Percentiles rank a stretch among this genome's conserved stretches.
These are phyloP conservation scores for Apamea monoglypha DNA, from an alignment of 2,888 invertebrate species.

Conservation along the genomic window DNA sequence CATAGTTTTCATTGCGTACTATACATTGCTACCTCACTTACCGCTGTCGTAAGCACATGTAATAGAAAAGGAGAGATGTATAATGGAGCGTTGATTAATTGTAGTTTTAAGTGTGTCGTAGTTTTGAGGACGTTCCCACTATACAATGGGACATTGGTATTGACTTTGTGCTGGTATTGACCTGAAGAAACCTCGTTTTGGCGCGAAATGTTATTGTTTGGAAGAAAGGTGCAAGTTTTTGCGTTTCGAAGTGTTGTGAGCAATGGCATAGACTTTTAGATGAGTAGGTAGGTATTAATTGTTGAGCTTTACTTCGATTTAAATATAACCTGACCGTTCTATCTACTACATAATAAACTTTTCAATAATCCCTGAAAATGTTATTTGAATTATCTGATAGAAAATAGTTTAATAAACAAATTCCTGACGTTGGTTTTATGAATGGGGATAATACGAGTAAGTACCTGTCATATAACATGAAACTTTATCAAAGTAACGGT, in stretches of 20 bases:
- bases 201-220: conserved; percentile 43
- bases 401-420: not conserved
- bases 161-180: conserved; percentile 63
- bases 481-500: conserved; percentile 7
- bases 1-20: conserved; percentile 15
- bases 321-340: not conserved
- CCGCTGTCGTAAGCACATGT: not conserved
- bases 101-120: conserved; percentile 31
- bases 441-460: not conserved
- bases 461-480: conserved; percentile 1
- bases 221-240: conserved; percentile 39
- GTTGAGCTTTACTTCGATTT: not conserved
- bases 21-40: conserved; percentile 48
- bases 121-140: conserved; percentile 56
- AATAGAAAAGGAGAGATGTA: conserved; percentile 46
- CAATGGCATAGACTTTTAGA: not conserved
- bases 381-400: not conserved
- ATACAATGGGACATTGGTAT: conserved; percentile 65
- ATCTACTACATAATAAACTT: not conserved
- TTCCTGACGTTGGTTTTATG: not conserved
- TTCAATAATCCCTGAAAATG: not conserved
- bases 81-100: conserved; percentile 9
- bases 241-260: not conserved
- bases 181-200: conserved; percentile 58
- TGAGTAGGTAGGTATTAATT: not conserved